Conservation (phyloP, 2,113 vertebrate genomes). For the Dissostichus mawsoni region DNA sequence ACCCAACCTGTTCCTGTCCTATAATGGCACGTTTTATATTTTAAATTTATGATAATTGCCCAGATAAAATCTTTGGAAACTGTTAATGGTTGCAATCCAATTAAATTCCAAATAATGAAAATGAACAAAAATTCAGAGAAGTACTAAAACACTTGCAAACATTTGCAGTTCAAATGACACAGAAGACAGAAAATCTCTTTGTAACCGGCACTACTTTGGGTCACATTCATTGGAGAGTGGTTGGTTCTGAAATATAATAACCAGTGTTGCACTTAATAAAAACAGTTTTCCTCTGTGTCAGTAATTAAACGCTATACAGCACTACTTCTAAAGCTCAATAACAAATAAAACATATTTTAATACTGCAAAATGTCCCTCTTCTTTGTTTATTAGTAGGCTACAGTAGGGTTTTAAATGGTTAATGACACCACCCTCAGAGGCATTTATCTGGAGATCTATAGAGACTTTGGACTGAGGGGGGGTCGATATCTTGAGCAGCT, state of each 20-base stretch:
- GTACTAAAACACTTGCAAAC: background rate
- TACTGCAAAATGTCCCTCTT: background rate
- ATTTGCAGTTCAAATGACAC: background rate
- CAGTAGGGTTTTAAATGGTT: background rate
- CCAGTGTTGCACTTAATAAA: background rate
- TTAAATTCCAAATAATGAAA: background rate
- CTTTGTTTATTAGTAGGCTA: background rate
- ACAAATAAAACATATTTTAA: slow-evolving; percentile 11
- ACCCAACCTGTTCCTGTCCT: background rate
- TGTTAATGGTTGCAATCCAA: background rate
- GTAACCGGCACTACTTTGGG: background rate
- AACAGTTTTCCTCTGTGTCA: background rate
- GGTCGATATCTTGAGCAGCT: slow-evolving; percentile 28
- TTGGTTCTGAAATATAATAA: slow-evolving; percentile 11
- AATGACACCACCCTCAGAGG: background rate
- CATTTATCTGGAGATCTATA: background rate
- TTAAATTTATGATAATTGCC: background rate
- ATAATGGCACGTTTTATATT: background rate
- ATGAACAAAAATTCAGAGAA: background rate
- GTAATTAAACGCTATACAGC: background rate
- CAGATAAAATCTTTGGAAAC: background rate
- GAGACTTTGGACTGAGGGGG: background rate
- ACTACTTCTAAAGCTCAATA: background rate
- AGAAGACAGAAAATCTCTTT: background rate
- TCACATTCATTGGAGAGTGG: background rate